These are phyloP conservation scores for Raphicerus campestris DNA, from an alignment of 2,113 vertebrate genomes.

Conservation along the genomic window DNA sequence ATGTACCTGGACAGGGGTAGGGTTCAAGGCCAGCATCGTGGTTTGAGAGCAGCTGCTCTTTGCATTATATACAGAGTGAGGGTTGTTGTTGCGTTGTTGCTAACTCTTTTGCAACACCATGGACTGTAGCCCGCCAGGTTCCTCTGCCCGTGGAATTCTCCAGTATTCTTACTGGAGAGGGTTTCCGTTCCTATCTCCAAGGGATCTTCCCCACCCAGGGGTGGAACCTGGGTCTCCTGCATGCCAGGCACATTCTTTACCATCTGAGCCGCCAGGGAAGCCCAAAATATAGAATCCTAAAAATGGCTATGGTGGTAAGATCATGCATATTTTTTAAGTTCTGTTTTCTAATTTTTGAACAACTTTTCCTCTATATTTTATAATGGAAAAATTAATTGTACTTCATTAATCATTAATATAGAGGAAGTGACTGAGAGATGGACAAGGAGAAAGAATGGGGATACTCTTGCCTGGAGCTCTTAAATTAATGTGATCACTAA, in stretches of 20 bases:
- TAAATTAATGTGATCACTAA: background rate
- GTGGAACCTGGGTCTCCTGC: background rate
- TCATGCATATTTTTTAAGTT: background rate
- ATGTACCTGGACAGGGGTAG: background rate
- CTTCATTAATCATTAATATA: background rate
- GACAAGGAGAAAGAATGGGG: background rate
- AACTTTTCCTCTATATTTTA: background rate
- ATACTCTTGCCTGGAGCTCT: background rate
- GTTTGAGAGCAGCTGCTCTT: background rate
- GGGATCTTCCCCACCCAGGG: background rate
- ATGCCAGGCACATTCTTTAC: background rate
- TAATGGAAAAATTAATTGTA: background rate
- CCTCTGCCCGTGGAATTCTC: background rate
- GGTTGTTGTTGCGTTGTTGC: rapidly evolving
- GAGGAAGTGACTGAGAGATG: background rate
- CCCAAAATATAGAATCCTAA: background rate
- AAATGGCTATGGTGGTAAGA: background rate
- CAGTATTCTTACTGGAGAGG: background rate
- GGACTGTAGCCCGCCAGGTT: background rate
- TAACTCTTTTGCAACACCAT: background rate
- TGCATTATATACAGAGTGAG: background rate
- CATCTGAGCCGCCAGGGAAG: background rate
- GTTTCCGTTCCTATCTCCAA: background rate
- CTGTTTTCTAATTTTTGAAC: background rate
- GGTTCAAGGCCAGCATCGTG: background rate